Conservation (phyloP, 2,797 vertebrate genomes). For the Microchirus variegatus region DNA sequence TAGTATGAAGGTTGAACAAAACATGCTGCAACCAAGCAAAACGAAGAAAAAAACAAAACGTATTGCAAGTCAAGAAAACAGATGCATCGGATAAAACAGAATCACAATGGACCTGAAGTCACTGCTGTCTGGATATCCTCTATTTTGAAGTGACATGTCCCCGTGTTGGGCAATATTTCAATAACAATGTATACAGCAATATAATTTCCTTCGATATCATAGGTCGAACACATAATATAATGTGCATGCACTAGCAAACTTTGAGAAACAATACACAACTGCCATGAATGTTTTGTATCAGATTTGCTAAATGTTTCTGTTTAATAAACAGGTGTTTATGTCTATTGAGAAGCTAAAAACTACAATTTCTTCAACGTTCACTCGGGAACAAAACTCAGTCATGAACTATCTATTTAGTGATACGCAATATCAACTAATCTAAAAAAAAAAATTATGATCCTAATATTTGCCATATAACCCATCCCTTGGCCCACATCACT, state of each 20-base stretch:
- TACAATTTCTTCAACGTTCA: too few relatives aligned
- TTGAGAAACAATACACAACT: slow-evolving; percentile 51
- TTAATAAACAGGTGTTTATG: too few relatives aligned
- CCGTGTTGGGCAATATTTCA: too few relatives aligned
- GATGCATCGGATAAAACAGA: slow-evolving; percentile 34
- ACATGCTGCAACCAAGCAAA: slow-evolving; percentile 1
- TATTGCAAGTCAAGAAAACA: slow-evolving; percentile 5
- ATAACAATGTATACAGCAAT: too few relatives aligned
- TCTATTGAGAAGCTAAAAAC: too few relatives aligned
- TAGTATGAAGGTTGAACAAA: not conserved
- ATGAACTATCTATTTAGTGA: too few relatives aligned
- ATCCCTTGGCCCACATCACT: slow-evolving; percentile 57
- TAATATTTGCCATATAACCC: not conserved
- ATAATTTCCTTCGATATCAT: too few relatives aligned
- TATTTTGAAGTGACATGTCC: slow-evolving; percentile 41
- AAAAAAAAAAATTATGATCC: too few relatives aligned
- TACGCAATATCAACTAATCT: too few relatives aligned
- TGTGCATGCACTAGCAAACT: slow-evolving; percentile 53
- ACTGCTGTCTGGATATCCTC: slow-evolving; percentile 66
- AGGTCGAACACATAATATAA: slow-evolving; percentile 29
- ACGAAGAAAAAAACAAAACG: not conserved
- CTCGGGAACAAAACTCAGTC: too few relatives aligned
- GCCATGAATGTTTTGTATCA: too few relatives aligned
- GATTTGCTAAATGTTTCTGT: too few relatives aligned
- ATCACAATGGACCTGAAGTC: slow-evolving; percentile 47